phyloP scores from a whole-genome alignment of 2,797 vertebrate genomes.

The Galago senegalensis region DNA sequence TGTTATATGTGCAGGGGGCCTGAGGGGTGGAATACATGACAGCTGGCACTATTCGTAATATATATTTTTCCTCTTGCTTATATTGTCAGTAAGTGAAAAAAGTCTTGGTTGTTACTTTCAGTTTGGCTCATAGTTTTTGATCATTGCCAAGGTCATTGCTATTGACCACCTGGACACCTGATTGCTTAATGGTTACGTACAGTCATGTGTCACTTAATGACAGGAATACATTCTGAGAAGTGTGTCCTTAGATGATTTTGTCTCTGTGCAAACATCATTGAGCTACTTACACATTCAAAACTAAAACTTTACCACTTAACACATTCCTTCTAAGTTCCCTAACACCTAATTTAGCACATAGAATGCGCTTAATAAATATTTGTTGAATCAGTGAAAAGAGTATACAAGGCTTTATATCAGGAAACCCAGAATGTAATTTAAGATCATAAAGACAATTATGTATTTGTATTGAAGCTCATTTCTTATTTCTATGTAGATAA shows the following conservation, averaged over 20 bases:
- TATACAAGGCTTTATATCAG: background rate
- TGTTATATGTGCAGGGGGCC: background rate
- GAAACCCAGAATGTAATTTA: background rate
- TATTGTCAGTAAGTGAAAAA: background rate
- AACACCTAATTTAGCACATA: background rate
- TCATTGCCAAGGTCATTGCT: background rate
- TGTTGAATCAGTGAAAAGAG: background rate
- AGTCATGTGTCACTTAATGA: background rate
- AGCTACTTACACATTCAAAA: background rate
- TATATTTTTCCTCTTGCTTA: background rate
- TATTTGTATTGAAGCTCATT: background rate
- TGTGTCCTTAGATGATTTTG: background rate
- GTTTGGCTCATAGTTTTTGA: background rate
- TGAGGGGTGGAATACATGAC: background rate
- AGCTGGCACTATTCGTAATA: background rate
- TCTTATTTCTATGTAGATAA: background rate
- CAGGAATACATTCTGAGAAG: background rate
- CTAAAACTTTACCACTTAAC: background rate
- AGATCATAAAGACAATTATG: background rate
- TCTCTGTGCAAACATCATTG: background rate
- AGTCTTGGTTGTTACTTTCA: background rate
- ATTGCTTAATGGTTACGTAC: background rate
- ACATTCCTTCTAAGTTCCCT: background rate
- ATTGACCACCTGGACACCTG: too few species aligned
- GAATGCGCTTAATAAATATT: background rate